These are phyloP conservation scores for Cyclura pinguis DNA, from an alignment of 2,797 vertebrate species.

Conservation along the genomic window DNA sequence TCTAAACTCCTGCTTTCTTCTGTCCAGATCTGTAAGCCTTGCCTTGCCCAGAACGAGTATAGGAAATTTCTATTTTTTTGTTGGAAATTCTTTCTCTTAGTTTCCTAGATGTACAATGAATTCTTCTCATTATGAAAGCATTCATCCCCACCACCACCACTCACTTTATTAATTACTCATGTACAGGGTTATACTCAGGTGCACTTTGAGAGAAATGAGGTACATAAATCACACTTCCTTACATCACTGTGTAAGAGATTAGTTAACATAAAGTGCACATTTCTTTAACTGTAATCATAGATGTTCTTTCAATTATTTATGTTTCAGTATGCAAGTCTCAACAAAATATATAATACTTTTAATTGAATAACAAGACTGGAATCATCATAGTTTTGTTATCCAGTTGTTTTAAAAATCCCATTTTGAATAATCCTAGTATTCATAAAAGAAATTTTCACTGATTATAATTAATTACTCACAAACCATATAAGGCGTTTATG, in stretches of 20 bases:
- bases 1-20: not conserved
- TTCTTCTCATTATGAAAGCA: not conserved
- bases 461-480: not conserved
- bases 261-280: too few relatives aligned
- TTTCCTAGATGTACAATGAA: too few relatives aligned
- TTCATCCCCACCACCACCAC: not conserved
- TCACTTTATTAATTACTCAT: not conserved
- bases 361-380: not conserved
- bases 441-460: not conserved
- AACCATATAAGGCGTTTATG: not conserved
- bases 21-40: not conserved
- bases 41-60: not conserved
- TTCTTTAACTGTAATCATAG: too few relatives aligned
- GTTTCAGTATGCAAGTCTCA: not conserved
- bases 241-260: too few relatives aligned
- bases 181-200: too few relatives aligned
- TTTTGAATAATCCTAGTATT: not conserved
- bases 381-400: not conserved
- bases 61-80: not conserved
- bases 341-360: not conserved
- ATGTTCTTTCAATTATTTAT: not conserved
- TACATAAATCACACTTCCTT: too few relatives aligned
- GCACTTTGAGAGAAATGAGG: too few relatives aligned
- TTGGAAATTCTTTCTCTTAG: not conserved
- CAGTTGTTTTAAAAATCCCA: not conserved